Conservation (phyloP, 2,888 invertebrate species). For the Drosophila niveifrons region DNA sequence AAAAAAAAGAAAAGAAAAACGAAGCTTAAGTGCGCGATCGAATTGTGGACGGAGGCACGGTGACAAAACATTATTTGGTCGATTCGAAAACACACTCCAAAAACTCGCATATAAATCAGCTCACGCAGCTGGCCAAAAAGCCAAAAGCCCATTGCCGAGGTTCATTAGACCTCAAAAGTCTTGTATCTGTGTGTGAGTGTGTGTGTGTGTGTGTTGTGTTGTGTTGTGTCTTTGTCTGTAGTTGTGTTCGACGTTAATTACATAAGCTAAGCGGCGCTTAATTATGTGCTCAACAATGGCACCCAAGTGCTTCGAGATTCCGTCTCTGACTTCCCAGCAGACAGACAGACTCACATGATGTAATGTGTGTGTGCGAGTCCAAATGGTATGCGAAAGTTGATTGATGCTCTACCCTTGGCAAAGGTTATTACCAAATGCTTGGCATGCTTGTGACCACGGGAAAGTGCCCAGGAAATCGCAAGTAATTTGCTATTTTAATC, state of each 20-base stretch:
- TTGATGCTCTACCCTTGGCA: slow-evolving; percentile 41
- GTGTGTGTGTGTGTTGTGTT: slow-evolving; percentile 13
- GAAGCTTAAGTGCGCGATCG: slow-evolving; percentile 71
- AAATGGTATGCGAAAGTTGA: slow-evolving; percentile 66
- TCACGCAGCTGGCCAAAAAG: slow-evolving; percentile 62
- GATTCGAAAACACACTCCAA: slow-evolving; percentile 36
- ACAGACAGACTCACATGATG: slow-evolving; percentile 57
- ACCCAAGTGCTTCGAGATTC: slow-evolving; percentile 61
- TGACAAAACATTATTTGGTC: slow-evolving; percentile 77
- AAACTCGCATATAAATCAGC: slow-evolving; percentile 77
- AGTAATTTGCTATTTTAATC: background rate
- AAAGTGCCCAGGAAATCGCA: background rate
- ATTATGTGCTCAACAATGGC: slow-evolving; percentile 78
- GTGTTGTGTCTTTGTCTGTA: slow-evolving; percentile 12
- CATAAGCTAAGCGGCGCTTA: slow-evolving; percentile 78
- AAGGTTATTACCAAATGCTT: slow-evolving; percentile 11
- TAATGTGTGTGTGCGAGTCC: slow-evolving; percentile 47
- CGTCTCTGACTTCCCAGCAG: background rate
- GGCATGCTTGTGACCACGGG: background rate
- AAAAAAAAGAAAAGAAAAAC: slow-evolving; percentile 35
- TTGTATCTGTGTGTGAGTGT: slow-evolving; percentile 19
- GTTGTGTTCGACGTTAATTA: slow-evolving; percentile 65
- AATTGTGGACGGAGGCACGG: slow-evolving; percentile 64
- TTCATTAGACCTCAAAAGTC: slow-evolving; percentile 70
- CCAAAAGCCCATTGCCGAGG: slow-evolving; percentile 26